Conservation (phyloP, 1,140 invertebrate species). For the Drosophila tristis region DNA sequence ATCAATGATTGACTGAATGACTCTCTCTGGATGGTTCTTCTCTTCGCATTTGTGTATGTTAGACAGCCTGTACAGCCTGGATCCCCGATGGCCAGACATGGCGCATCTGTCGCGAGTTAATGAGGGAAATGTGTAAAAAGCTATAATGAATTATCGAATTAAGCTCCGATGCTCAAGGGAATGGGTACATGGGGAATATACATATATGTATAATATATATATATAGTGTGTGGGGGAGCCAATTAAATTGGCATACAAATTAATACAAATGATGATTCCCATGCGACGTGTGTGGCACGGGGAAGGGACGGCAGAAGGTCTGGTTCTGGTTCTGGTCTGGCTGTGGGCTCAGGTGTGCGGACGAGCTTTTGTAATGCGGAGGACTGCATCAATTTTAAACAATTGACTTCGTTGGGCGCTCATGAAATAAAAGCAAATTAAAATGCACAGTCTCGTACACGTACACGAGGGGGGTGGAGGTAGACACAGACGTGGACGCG, state of each 20-base stretch:
- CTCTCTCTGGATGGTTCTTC: slow-evolving; percentile 7
- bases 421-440: slow-evolving; percentile 74
- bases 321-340: slow-evolving; percentile 23
- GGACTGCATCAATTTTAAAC: slow-evolving; percentile 65
- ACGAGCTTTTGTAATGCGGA: neutral
- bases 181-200: too few relatives aligned
- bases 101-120: slow-evolving; percentile 27
- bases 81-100: slow-evolving; percentile 8
- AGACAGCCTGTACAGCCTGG: neutral
- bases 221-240: slow-evolving; percentile 36
- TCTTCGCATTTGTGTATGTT: slow-evolving; percentile 46
- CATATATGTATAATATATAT: too few relatives aligned
- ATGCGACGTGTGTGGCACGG: neutral
- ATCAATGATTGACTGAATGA: slow-evolving; percentile 28
- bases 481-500: neutral
- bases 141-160: slow-evolving; percentile 75
- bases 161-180: slow-evolving; percentile 51
- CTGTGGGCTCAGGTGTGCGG: slow-evolving; percentile 54
- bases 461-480: slow-evolving; percentile 17
- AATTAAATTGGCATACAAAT: slow-evolving; percentile 79
- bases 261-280: slow-evolving; percentile 74
- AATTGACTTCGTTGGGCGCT: slow-evolving; percentile 61
- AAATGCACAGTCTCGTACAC: slow-evolving; percentile 51
- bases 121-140: slow-evolving; percentile 59
- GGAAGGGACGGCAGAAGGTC: slow-evolving; percentile 5